These are phyloP conservation scores for Eulacestoma nigropectus DNA, from an alignment of 2,113 vertebrate genomes.

Conservation along the genomic window DNA sequence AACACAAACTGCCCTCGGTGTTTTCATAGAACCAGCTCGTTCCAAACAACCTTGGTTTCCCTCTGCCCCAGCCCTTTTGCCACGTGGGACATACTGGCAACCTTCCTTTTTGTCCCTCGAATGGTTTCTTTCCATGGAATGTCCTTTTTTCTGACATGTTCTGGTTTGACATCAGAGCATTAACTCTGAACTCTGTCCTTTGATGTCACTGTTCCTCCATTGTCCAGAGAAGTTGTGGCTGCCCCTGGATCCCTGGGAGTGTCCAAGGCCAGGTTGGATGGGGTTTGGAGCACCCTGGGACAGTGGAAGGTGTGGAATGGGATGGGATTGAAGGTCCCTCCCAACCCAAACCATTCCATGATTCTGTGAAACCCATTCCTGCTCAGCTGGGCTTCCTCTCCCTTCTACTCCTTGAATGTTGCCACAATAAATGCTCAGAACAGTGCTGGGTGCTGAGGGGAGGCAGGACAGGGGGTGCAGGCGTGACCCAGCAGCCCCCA, in stretches of 20 bases:
- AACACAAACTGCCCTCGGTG: neutral
- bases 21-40: neutral
- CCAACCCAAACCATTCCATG: too few relatives aligned
- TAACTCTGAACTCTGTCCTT: neutral
- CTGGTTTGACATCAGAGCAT: neutral
- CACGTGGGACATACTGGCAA: neutral
- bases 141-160: neutral
- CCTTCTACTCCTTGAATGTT: neutral
- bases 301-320: neutral
- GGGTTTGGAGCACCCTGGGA: neutral
- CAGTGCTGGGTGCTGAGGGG: neutral
- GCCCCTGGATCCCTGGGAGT: neutral
- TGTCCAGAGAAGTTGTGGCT: neutral
- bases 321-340: neutral
- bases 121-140: neutral
- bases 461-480: neutral
- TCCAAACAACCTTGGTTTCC: neutral
- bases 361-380: neutral
- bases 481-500: neutral
- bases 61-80: neutral
- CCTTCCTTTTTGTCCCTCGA: neutral
- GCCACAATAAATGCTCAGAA: neutral
- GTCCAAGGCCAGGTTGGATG: accelerated
- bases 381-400: neutral
- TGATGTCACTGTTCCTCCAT: neutral